Base-by-base conservation (phyloP, 2,113 vertebrate genomes). In the Cynopterus brachyotis region DNA sequence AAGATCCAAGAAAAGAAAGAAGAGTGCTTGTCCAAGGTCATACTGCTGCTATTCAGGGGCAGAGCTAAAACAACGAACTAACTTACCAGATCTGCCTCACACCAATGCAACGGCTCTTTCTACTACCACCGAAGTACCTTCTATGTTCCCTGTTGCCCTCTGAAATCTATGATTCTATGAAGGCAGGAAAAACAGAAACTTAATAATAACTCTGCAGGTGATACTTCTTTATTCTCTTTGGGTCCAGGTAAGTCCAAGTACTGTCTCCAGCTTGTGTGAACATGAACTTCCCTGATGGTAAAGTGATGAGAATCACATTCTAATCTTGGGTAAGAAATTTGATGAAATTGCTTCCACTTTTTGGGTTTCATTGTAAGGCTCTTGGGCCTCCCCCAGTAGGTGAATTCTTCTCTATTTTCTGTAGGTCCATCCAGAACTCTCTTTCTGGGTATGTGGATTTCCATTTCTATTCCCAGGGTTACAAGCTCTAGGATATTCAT, bases 381-480 rank as follows among this genome's bases (percentile, higher is more conserved):
- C 50, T 24, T 2, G 37, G 22, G 50, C 55, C 30, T 42, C 62
- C 42, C 5, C n/a, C 4, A 16, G 13, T 66, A 24, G 57, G 50
- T 67, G 16, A 10, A 67, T 40, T 57, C 17, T 75, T 47, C 69
- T 50, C 76, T 40, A 47, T n/a, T 91, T 87, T 72, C 67, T 26
- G 1, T 32, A 7, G 19, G 32, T 37, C 42, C 40, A 11, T 8
- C 22, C 17, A 64, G 64, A 45, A 55, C 50, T 92, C n/a, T 95
- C 57, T 80, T 94, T 69, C 50, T 75, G 55, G 55, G 22, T 24
- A n/a, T 24, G 35, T 37, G 35, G 28, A 50, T 94, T 88, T 91
- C 22, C 53, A 40, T 82, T 91, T 91, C 40, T 59, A 53, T 91
- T 72, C 82, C 53, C n/a, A 96, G 66, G 32, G 17, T 60, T 96